Evolutionary conservation across 2,797 vertebrate species (phyloP), one percentile per base, ranked within the genome.

Genomic region (Sebastes minor): DNA sequence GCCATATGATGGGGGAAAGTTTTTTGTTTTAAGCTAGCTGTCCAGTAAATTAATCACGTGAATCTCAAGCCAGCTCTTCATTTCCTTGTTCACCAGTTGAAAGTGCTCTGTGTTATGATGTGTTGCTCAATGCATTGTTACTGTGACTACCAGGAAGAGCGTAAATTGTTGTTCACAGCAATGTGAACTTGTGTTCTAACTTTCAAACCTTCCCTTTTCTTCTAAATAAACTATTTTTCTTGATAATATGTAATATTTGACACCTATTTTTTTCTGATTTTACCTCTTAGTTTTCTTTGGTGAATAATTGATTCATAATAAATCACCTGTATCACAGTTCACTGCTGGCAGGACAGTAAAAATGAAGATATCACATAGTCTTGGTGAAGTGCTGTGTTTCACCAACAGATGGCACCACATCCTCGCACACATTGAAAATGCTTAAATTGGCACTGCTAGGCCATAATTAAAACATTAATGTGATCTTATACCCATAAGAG

Each of bases 361-460:
- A 67, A 30, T 20, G 1, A 66, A 60, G 38, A 8, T n/a, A 23
- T 12, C 9, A 25, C 12, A 6, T 3, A 13, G 11, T 67, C 1
- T 25, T 42, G 8, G 14, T 46, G 18, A 74, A 70, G n/a, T 79
- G 27, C 4, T 35, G 11, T n/a, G 11, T 52, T 14, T 70, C 12
- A 56, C 82, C 88, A 65, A 65, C 18, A 90, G 91, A 27, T 86
- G 88, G 88, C 63, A 42, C 49, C n/a, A 70, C n/a, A 74, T 13
- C n/a, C 16, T 16, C 20, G 30, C 7, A 52, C 18, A 20, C 35
- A 30, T n/a, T 49, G 7, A 2, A 60, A 38, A 8, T 25, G 6
- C 8, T 52, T 74, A 25, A 11, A 65, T 61, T 28, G 5, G 33
- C 2, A 18, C 13, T n/a, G 5, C 16, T 8, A 13, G 3, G 38